Evolutionary conservation across 2,797 vertebrate genomes (phyloP), one percentile per base, ranked within the genome.

Genomic region (Neosilurus hyrtlii): DNA sequence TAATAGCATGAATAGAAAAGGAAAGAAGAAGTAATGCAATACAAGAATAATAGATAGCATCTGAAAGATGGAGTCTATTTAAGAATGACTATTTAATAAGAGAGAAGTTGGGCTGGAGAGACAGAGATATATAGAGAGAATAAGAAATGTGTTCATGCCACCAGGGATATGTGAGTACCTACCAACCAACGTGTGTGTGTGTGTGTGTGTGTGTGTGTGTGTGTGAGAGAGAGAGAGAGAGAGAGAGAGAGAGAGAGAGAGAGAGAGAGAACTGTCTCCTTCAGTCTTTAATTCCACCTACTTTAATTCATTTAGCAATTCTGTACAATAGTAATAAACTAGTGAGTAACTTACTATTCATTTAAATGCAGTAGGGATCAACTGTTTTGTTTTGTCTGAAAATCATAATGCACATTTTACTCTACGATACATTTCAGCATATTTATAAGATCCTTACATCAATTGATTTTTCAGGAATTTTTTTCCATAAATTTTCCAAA

Each of bases 141-240:
- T 91, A 91, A 94, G 91, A 92, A 93, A 93, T 92, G 91, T 92
- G 89, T 89, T 92, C 90, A 87, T 91, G 89, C 90, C 85, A 90
- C 83, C 37, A 26, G 89, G 88, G 92, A 92, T 92, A 91, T 92
- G 89, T 90, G 90, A 90, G 91, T 91, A 92, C 89, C 92, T 89
- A 90, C 88, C 2, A 43, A 43, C 37, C 37, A 91, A 92, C 86
- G 89, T 92, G 90, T 80, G 43, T 18, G 63, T 4, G 43, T 26
- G 24, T 59, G 57, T 56, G 57, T 30, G 35, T 37, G 74, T 43
- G 37, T 43, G 37, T 43, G 37, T 43, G 37, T 43, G 37, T 43
- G 37, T 43, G 37, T 56, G 18, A 68, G 51, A 77, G 35, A 61
- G 75, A 71, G 26, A 61, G 30, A 71, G 54, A 56, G 37, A 59